Evolutionary conservation across 2,797 vertebrate genomes (phyloP), one percentile per base, ranked within the genome.

Genomic region (Notolabrus celidotus): DNA sequence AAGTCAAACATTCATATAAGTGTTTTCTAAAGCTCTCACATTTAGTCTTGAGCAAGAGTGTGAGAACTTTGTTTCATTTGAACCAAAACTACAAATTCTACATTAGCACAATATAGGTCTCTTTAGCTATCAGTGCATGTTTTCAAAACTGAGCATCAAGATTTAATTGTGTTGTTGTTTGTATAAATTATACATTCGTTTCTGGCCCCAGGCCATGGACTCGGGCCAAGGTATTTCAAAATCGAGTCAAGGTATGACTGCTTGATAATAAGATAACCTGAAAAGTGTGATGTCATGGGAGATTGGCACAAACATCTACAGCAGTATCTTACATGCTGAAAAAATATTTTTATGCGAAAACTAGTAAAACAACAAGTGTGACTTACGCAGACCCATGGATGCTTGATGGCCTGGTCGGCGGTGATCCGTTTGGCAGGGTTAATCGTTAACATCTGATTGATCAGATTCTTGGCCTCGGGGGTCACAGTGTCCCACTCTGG

Each of bases 341-440:
- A 16, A 16, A 27, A 50, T 6, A 23, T 0, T 38, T 20, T 67
- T 20, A 60, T 34, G 25, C 54, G 41, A n/a, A 71, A 62, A 54
- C 17, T n/a, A 22, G 50, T 51, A 22, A 14, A 46, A 8, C 16
- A 67, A 0, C n/a, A 3, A 58, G 52, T 15, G 69, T 16, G 38
- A 98, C 98, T 97, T 95, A 99, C 98, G 47, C 97, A 99, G 95
- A 99, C 95, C 98, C 98, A 99, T n/a, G 98, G 98, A 77, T 99
- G 98, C 83, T 98, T 99, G 82, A 99, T 92, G 74, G 98, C 98
- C 93, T 99, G 97, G 87, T 98, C 97, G 57, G 97, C 95, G 4
- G 97, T 99, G 92, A 99, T 99, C 67, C 98, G 95, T 87, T 99
- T 99, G 73, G 98, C 97, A 14, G 98, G 98, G 90, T 99, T 99